A percentile compares a stretch with the other conserved stretches of the same genome.
phyloP scores from a whole-genome alignment of 1,140 invertebrate genomes.

The Euwallacea fornicatus region DNA sequence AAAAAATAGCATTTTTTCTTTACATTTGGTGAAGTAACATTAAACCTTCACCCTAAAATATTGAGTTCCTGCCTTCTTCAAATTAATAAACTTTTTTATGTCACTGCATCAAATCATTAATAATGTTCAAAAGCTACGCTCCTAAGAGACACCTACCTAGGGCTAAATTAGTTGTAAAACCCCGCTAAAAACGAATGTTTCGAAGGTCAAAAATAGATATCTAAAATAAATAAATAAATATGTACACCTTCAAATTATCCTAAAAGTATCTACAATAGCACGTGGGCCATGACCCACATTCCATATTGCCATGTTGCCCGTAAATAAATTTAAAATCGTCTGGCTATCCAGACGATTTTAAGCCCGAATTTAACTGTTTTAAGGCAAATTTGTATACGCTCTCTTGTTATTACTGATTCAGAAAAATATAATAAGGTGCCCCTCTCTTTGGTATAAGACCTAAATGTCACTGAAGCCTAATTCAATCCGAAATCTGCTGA shows the following conservation, averaged over 20 bases:
- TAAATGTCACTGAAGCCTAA: too few species aligned
- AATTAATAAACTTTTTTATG: too few species aligned
- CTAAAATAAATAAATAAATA: constrained; percentile 23
- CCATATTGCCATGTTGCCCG: constrained; percentile 35
- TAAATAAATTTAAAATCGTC: constrained; percentile 4
- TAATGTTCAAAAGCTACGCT: background rate
- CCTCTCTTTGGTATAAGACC: background rate
- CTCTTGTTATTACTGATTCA: too few species aligned
- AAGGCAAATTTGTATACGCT: too few species aligned
- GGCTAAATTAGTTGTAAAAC: too few species aligned
- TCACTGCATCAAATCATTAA: background rate
- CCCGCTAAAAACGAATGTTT: constrained; percentile 4
- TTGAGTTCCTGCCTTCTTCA: too few species aligned
- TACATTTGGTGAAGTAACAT: too few species aligned
- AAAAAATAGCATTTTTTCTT: too few species aligned
- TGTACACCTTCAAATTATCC: constrained; percentile 8
- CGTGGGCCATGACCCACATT: background rate
- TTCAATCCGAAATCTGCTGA: background rate
- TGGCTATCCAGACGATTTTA: background rate
- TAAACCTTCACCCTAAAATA: too few species aligned
- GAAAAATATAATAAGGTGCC: too few species aligned
- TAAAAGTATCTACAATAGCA: constrained; percentile 30
- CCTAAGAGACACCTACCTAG: background rate
- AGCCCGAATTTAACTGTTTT: background rate
- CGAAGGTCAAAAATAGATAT: constrained; percentile 25